Evolutionary conservation across 2,113 vertebrate genomes (phyloP), one percentile per base, ranked within the genome.

Genomic region (Psettodes erumei): DNA sequence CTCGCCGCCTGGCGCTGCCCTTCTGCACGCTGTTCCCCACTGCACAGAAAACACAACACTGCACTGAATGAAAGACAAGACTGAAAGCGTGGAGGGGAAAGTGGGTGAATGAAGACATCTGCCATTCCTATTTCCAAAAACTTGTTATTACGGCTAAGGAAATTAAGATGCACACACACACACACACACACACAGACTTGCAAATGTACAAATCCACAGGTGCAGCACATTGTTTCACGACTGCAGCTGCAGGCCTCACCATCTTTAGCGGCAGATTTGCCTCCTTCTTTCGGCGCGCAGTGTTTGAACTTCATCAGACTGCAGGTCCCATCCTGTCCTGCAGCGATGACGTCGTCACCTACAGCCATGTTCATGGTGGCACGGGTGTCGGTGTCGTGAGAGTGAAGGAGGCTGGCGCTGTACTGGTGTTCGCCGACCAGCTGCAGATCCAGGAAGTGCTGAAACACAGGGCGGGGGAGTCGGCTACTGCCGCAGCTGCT

Each of bases 341-440:
- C 95, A 0, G 98, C 98, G 0, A 99, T 95, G 68, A 96, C 87
- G 30, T 95, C 92, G 7, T 93, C 91, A 0, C 93, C 95, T 56
- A 98, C 60, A 0, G 96, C 96, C 95, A 99, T 89, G 91, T 94
- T 99, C 97, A 99, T 99, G 68, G 95, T 98, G 75, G 98, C 97
- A 1, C 95, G 93, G 0, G 94, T 95, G 43, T 95, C 95, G 0
- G 98, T 99, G 71, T 99, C 97, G 59, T 98, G 95, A 18, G 92
- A 93, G 87, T 98, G 95, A 50, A 98, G 86, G 66, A 99, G 92
- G 5, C 95, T 96, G 69, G 96, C 95, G 12, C 93, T 95, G 83
- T 96, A 93, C 81, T 80, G 91, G 1, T 28, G 67, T 13, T 95
- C 95, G 9, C 90, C 94, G 8, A 95, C 87, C 84, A 91, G 90